Conservation (phyloP, 2,113 vertebrate species). For the Geococcyx californianus region DNA sequence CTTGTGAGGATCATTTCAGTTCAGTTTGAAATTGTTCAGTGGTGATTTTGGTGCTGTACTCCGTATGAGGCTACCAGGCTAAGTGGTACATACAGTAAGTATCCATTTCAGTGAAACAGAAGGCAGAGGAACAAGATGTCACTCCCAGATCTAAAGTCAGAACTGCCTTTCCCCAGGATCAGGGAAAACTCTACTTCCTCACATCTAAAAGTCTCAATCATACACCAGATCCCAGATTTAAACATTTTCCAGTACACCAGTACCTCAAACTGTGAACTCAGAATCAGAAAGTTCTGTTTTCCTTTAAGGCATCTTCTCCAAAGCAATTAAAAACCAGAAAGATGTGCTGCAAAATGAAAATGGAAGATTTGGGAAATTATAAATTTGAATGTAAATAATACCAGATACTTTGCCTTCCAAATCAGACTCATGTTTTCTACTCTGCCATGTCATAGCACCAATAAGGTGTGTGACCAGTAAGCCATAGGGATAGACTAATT, state of each 20-base stretch:
- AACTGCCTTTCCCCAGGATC: not conserved
- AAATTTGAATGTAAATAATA: not conserved
- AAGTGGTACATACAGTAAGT: not conserved
- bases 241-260: not conserved
- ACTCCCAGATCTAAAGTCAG: not conserved
- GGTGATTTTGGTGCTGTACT: not conserved
- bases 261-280: not conserved
- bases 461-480: not conserved
- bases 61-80: not conserved
- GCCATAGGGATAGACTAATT: rapidly evolving
- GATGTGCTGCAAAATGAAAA: not conserved
- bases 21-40: constrained; percentile 8
- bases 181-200: not conserved
- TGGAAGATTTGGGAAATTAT: not conserved
- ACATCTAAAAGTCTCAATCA: not conserved
- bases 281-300: not conserved
- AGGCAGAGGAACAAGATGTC: not conserved
- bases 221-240: not conserved
- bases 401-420: not conserved
- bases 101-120: constrained; percentile 18
- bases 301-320: not conserved
- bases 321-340: not conserved
- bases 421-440: not conserved
- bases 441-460: not conserved
- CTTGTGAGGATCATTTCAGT: not conserved